Evolutionary conservation across 2,888 invertebrate genomes (phyloP).

Genomic region (Drosophila demipolita): DNA sequence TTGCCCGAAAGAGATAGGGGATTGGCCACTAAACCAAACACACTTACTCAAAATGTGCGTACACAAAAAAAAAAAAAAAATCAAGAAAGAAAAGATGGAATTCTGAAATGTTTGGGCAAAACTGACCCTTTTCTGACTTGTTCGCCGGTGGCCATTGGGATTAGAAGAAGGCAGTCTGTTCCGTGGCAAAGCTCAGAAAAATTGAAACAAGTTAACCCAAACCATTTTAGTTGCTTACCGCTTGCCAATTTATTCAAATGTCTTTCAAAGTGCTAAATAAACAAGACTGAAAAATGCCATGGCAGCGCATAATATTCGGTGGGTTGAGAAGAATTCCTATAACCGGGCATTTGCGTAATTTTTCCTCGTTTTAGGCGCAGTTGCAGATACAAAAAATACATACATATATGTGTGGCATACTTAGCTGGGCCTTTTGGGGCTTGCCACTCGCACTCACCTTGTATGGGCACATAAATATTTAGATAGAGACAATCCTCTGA

Average conservation of each 20-base stretch:
- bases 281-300: slow-evolving; percentile 72
- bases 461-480: slow-evolving; percentile 97
- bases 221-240: slow-evolving; percentile 57
- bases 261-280: slow-evolving; percentile 81
- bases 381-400: slow-evolving; percentile 14
- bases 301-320: slow-evolving; percentile 8
- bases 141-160: slow-evolving; percentile 61
- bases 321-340: background rate
- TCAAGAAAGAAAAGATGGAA: slow-evolving; percentile 20
- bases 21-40: slow-evolving; percentile 20
- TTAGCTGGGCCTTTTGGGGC: slow-evolving; percentile 34
- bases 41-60: slow-evolving; percentile 28
- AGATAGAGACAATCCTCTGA: slow-evolving; percentile 98
- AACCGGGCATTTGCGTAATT: slow-evolving; percentile 59
- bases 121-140: slow-evolving; percentile 72
- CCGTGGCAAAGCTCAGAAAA: slow-evolving; percentile 56
- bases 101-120: slow-evolving; percentile 59
- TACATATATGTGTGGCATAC: slow-evolving; percentile 40
- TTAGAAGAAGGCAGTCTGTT: slow-evolving; percentile 44
- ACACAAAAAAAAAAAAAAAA: slow-evolving; percentile 18
- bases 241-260: slow-evolving; percentile 82
- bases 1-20: slow-evolving; percentile 38
- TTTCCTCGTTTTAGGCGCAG: slow-evolving; percentile 61
- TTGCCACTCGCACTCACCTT: slow-evolving; percentile 89
- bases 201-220: slow-evolving; percentile 69